These are phyloP conservation scores for Chrysolina haemoptera DNA, from an alignment of 2,888 invertebrate species.

Conservation along the genomic window DNA sequence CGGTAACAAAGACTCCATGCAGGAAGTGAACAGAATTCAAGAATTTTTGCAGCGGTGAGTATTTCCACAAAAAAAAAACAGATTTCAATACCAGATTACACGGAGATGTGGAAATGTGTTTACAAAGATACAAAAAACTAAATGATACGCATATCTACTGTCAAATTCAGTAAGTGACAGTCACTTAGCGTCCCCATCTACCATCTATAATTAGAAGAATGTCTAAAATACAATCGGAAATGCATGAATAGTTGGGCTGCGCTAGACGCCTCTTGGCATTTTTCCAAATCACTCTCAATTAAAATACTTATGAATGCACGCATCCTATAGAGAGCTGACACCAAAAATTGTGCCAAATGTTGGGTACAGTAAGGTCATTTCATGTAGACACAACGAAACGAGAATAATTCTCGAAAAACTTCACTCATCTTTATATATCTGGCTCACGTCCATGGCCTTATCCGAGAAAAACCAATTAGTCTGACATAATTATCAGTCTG, in stretches of 20 bases:
- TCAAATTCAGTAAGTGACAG: too few relatives aligned
- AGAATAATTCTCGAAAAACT: background rate
- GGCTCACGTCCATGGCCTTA: background rate
- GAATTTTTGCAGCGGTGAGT: too few relatives aligned
- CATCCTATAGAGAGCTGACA: constrained; percentile 55
- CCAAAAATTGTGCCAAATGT: constrained; percentile 57
- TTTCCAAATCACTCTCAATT: constrained; percentile 53
- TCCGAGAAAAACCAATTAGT: too few relatives aligned
- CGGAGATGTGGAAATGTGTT: too few relatives aligned
- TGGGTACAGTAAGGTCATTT: constrained; percentile 37
- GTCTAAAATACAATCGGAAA: constrained; percentile 14
- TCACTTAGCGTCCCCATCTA: background rate
- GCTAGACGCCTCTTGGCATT: constrained; percentile 57
- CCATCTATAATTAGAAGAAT: constrained; percentile 13
- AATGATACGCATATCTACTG: too few relatives aligned
- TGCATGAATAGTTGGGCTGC: constrained; percentile 11
- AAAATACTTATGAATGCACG: constrained; percentile 51
- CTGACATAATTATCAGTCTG: too few relatives aligned
- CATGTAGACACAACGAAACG: constrained; percentile 34
- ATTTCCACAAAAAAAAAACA: too few relatives aligned
- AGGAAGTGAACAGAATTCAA: too few relatives aligned
- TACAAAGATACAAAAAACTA: too few relatives aligned
- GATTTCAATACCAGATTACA: too few relatives aligned
- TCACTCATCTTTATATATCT: background rate
- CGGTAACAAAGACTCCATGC: too few relatives aligned